Evolutionary conservation across 1,140 invertebrate genomes (phyloP).

Genomic region (Drosophila punjabiensis): DNA sequence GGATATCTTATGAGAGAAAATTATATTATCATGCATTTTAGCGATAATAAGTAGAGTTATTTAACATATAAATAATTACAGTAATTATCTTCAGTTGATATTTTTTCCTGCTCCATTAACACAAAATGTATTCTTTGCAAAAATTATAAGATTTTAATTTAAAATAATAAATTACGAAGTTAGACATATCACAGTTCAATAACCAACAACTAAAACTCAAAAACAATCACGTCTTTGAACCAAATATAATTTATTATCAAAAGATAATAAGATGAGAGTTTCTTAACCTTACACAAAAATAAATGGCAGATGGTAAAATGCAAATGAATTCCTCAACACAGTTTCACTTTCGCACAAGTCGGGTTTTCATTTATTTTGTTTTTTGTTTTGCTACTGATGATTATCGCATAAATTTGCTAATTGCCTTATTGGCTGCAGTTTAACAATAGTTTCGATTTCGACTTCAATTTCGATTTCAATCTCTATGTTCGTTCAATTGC

Average conservation of each 20-base stretch:
- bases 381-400: conserved; percentile 23
- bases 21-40: not conserved
- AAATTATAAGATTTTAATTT: too few relatives aligned
- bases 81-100: too few relatives aligned
- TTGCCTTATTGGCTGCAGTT: conserved; percentile 45
- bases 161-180: too few relatives aligned
- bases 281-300: not conserved
- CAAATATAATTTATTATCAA: not conserved
- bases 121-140: too few relatives aligned
- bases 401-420: conserved; percentile 63
- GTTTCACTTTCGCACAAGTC: conserved; percentile 57
- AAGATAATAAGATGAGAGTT: not conserved
- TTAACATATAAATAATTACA: not conserved
- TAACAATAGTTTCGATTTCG: conserved; percentile 21
- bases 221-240: not conserved
- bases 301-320: conserved; percentile 28
- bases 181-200: not conserved
- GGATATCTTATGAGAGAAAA: not conserved
- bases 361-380: conserved; percentile 6
- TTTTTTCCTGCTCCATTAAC: too few relatives aligned
- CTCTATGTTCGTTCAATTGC: conserved; percentile 50
- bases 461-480: conserved; percentile 23
- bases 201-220: not conserved
- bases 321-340: conserved; percentile 22
- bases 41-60: not conserved